Conservation (phyloP, 2,888 invertebrate species). For the Crioceris asparagi region DNA sequence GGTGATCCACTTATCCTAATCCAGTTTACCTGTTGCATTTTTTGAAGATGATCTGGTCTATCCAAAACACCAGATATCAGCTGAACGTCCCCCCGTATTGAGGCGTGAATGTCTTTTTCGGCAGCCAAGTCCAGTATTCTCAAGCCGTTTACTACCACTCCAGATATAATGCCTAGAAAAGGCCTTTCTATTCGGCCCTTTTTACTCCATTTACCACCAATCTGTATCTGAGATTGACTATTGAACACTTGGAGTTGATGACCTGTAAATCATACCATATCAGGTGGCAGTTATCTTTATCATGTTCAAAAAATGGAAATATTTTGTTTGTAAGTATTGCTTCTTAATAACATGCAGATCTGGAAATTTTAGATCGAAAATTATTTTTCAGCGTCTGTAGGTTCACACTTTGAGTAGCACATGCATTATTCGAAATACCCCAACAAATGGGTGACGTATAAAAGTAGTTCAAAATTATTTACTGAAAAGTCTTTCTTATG, state of each 20-base stretch:
- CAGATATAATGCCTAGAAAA: conserved; percentile 81
- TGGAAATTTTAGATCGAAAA: too few relatives aligned
- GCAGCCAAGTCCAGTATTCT: conserved; percentile 77
- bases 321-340: too few relatives aligned
- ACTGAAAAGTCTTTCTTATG: too few relatives aligned
- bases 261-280: conserved; percentile 45
- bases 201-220: conserved; percentile 73
- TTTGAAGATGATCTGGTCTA: conserved; percentile 61
- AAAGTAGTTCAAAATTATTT: too few relatives aligned
- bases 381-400: too few relatives aligned
- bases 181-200: conserved; percentile 63
- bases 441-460: too few relatives aligned
- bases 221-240: conserved; percentile 77
- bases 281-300: too few relatives aligned
- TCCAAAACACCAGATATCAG: conserved; percentile 65
- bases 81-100: conserved; percentile 74
- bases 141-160: conserved; percentile 78
- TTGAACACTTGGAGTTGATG: conserved; percentile 65
- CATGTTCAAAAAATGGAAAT: too few relatives aligned
- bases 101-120: conserved; percentile 67
- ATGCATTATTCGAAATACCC: too few relatives aligned
- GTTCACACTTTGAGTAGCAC: too few relatives aligned
- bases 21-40: conserved; percentile 76
- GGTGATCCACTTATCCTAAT: too few relatives aligned
- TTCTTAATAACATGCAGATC: too few relatives aligned